Base-by-base conservation (phyloP, 2,797 vertebrate genomes). In the Rachycentron canadum region DNA sequence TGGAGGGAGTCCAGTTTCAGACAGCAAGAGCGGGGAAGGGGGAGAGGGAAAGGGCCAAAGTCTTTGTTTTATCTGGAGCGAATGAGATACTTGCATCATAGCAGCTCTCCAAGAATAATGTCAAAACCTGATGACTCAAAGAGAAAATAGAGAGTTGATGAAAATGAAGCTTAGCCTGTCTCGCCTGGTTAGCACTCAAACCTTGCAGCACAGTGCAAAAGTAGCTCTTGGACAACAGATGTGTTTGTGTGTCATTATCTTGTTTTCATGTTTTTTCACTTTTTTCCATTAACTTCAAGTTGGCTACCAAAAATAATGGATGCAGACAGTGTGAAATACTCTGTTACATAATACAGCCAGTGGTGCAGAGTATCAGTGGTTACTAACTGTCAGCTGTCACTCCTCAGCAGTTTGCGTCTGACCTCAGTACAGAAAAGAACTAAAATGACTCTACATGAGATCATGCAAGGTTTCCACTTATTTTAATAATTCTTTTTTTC, bases 51-150 rank as follows among this genome's bases (percentile, higher is more conserved):
- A 0, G 13, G 5, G 76, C 78, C 83, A 82, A 71, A 61, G 65
- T 49, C 63, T 86, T 84, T 93, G 84, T 92, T 93, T 89, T 84
- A 86, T 90, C 86, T 93, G 92, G 92, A 92, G 73, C 56, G 32
- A 76, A 59, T 3, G 4, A 76, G 57, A 90, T 72, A 70, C 84
- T 88, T 88, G 92, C 89, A 91, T 93, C 88, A 85, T 69, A 78
- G 86, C 65, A 56, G 84, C 69, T 74, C 66, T 92, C 92, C 93
- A 91, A 92, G 87, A 92, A 90, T 91, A 91, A 93, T 81, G 91
- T 88, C 78, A 85, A 84, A 86, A 81, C 74, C 77, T 53, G 88
- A 88, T 91, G 90, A 93, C 88, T 92, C 90, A 91, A 83, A 87
- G 85, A 82, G 81, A 88, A 92, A 93, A 92, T 49, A 86, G 72